Evolutionary conservation across 2,797 vertebrate species (phyloP), one percentile per base, ranked within the genome.

Genomic region (Melanotaenia pygmaea): DNA sequence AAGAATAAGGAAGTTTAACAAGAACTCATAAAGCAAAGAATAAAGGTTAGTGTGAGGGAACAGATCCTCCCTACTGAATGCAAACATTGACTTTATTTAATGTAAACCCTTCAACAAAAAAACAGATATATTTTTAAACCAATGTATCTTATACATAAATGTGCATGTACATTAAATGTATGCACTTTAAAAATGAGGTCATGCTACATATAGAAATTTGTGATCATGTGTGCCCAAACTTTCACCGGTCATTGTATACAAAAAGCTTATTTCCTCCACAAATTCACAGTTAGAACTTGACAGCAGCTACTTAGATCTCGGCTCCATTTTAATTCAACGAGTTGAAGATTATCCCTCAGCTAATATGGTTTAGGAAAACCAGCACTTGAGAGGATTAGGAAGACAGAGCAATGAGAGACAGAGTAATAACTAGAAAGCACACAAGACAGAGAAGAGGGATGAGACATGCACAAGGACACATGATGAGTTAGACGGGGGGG

Each of bases 301-400:
- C 83, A 74, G 76, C 69, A 67, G 72, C 63, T 62, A 60, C 79
- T 79, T 64, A 56, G 62, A 81, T 83, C 83, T 69, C 43, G 22
- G 74, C 67, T 86, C 75, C 74, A 56, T 88, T 88, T 86, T 85
- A 87, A 88, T 91, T 89, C 81, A 75, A 87, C 61, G 24, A 68
- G 82, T 85, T 83, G 80, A 86, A 88, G 82, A 86, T 85, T 86
- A 91, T 86, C 86, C 80, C 63, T 81, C 76, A 81, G 86, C 84
- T 89, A 92, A 91, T 88, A 85, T 86, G 86, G 82, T 89, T 89
- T 88, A 79, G 79, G 78, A 78, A 79, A 81, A 85, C 60, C 67
- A 70, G 82, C 70, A 80, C 84, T 88, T 83, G 80, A 89, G 88
- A 83, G 89, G 88, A 88, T 90, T 88, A 91, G 74, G 26, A 59